Percentiles rank a stretch among this genome's conserved stretches.
These are phyloP conservation scores for Ethmia dodecea DNA, from an alignment of 2,888 invertebrate genomes.

Conservation along the genomic window DNA sequence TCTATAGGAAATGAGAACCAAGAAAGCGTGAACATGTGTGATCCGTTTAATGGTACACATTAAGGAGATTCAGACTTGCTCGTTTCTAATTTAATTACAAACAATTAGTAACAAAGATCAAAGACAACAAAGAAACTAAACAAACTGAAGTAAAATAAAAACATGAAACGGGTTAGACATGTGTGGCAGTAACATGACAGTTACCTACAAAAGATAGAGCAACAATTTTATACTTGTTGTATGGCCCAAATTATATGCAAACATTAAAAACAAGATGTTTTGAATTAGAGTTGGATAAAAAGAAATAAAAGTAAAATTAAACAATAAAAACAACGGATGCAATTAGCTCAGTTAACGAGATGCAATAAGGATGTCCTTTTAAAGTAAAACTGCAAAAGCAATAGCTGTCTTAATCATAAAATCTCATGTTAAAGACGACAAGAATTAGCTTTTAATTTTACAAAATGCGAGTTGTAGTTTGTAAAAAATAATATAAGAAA, in stretches of 20 bases:
- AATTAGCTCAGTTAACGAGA: neutral
- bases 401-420: too few relatives aligned
- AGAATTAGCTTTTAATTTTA: too few relatives aligned
- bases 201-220: neutral
- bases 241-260: too few relatives aligned
- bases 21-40: slow-evolving; percentile 26
- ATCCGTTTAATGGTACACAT: slow-evolving; percentile 17
- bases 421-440: too few relatives aligned
- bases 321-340: neutral
- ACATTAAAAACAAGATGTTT: too few relatives aligned
- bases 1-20: slow-evolving; percentile 21
- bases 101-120: slow-evolving; percentile 15
- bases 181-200: neutral
- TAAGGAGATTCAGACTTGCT: slow-evolving; percentile 16
- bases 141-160: slow-evolving; percentile 14
- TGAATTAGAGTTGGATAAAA: slow-evolving; percentile 1
- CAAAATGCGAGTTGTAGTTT: too few relatives aligned
- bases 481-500: too few relatives aligned
- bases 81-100: slow-evolving; percentile 18
- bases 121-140: slow-evolving; percentile 7
- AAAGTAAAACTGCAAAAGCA: neutral
- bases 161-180: neutral
- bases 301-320: neutral
- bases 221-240: too few relatives aligned
- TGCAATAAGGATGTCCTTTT: neutral